Conservation (phyloP, 2,797 vertebrate species). For the Manis javanica region DNA sequence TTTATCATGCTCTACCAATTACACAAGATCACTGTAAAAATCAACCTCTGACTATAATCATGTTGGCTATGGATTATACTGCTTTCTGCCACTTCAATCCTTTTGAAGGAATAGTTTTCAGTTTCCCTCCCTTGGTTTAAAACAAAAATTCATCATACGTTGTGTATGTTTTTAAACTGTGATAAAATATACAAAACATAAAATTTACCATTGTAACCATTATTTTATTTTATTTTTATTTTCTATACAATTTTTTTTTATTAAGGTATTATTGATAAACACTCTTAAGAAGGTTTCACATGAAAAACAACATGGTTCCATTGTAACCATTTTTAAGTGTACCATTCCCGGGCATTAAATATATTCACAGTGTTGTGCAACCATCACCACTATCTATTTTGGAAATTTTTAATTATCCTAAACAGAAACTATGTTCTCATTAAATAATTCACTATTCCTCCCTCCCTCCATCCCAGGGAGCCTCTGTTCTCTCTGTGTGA, state of each 20-base stretch:
- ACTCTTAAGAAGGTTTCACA: no score
- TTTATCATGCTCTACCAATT: neutral
- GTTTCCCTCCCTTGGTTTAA: neutral
- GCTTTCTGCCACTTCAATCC: neutral
- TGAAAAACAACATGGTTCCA: no score
- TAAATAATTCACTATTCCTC: neutral
- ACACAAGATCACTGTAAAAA: slow-evolving; percentile 1
- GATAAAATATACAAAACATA: neutral
- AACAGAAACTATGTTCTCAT: neutral
- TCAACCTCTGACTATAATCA: neutral
- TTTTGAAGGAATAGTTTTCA: neutral
- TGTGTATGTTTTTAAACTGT: neutral
- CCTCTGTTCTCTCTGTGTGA: neutral
- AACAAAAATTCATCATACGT: neutral
- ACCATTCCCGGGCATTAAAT: neutral
- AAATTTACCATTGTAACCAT: slow-evolving; percentile 32
- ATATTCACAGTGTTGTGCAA: neutral
- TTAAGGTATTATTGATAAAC: no score
- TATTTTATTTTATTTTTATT: neutral
- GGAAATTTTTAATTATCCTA: neutral
- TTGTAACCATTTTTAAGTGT: slow-evolving; percentile 30
- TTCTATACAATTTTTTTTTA: no score
- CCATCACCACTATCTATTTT: neutral
- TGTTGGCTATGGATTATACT: neutral
- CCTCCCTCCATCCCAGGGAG: neutral